These are phyloP conservation scores for Rugalucina vietnamica DNA, from an alignment of 2,888 invertebrate species.

Conservation along the genomic window DNA sequence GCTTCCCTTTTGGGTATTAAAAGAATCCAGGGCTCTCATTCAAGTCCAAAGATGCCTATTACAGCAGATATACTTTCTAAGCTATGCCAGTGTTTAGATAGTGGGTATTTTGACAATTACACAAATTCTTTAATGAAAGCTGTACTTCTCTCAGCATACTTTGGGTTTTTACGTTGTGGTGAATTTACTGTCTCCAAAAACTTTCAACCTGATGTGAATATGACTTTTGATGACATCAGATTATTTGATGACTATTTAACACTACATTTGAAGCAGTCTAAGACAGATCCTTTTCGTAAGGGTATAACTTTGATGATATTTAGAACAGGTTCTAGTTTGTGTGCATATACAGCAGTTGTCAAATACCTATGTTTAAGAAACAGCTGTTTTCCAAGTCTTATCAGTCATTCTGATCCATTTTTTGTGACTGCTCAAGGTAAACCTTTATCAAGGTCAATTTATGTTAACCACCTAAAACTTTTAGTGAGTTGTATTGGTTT, in stretches of 20 bases:
- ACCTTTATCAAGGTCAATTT: background rate
- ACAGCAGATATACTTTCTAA: background rate
- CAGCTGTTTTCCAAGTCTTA: background rate
- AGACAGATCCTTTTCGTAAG: background rate
- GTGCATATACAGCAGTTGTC: background rate
- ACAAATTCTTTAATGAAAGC: background rate
- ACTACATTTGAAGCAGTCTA: background rate
- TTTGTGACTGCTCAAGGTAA: background rate
- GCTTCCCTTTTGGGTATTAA: background rate
- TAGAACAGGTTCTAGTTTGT: slow-evolving; percentile 11
- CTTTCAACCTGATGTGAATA: background rate
- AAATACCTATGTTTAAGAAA: background rate
- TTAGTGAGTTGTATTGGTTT: background rate
- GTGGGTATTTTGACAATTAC: background rate
- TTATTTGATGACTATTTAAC: background rate
- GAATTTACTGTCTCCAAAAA: background rate
- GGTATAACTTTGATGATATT: background rate
- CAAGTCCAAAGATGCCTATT: background rate
- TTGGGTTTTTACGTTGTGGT: background rate
- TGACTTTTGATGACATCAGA: background rate
- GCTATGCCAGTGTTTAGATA: background rate
- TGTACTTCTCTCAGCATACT: background rate
- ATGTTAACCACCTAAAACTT: background rate
- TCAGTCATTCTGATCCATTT: background rate
- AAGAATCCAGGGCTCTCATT: background rate